Base-by-base conservation (phyloP, 1,140 invertebrate species). In the Diorhabda sublineata region DNA sequence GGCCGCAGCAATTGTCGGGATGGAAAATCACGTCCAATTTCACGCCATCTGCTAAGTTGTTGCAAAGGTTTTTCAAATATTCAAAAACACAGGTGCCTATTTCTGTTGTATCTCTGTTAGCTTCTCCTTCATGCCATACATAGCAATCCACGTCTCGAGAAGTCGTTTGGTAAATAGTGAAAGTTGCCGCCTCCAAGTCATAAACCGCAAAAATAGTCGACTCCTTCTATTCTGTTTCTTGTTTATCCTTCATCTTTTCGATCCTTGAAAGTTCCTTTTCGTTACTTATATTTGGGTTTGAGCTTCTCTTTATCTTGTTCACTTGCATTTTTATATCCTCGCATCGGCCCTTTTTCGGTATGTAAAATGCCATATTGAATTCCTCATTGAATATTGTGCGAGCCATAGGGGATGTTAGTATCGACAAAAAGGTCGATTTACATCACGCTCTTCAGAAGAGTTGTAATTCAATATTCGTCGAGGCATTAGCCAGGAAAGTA, bases 181-280 rank as follows among this genome's bases (percentile, higher is more conserved):
- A 75, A 67, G 81, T 58, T 62, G 80, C 76, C 70, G 80, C 79
- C 67, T 82, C 76, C 44, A 81, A 69, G 69, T 81, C 81, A 73
- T 81, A 81, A 60, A 52, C 47, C 9, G 47, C 47, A 6, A 52
- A 5, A 52, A 52, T 52, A 6, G 45, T 52, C 8, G 45, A 7
- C 3, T 58, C n/a, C 9, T 7, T 57, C 8, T 52, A 52, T 52
- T 52, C 9, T 52, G 47, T 0, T 52, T 52, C 45, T 52, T 52
- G 5, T 52, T 52, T 52, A 9, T 52, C 47, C 5, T 9, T 5
- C 9, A 6, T 52, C 47, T 52, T 52, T 52, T 52, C 47, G 5
- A 6, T 9, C 47, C 47, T 52, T 5, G 47, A 52, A 6, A 52
- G 9, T 5, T 5, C 9, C 9, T 52, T 52, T 9, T 52, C 47